Evolutionary conservation across 2,888 invertebrate genomes (phyloP), one percentile per base, ranked within the genome.

Genomic region (Laspeyria flexula): DNA sequence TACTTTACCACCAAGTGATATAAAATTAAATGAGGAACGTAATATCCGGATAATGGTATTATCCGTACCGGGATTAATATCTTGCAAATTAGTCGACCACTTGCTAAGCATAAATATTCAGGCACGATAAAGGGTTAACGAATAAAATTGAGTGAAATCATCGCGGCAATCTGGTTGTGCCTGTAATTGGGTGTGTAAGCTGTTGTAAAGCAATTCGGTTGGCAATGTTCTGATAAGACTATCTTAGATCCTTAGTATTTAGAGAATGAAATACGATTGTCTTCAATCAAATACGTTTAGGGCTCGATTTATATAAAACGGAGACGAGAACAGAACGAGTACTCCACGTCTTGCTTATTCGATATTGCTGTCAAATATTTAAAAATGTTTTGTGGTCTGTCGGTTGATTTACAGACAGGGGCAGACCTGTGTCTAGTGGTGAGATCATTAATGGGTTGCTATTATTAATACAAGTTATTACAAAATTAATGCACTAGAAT

Each of bases 51-150:
- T 60, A 69, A 71, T 64, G 60, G 65, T 51, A 59, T 73, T 69
- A 73, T 71, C 68, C 70, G 66, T 62, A 71, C 62, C 56, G 30
- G 70, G 67, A 72, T 77, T 74, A 66, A 71, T 67, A 61, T 58
- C 59, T 59, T 70, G 60, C 58, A 67, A 68, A 67, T 67, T 64
- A 67, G 46, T 39, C 21, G 52, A 46, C 68, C 56, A 55, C 64
- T 56, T 54, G 39, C 48, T 59, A 43, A 55, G 40, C 49, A 67
- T 69, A 71, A 69, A 69, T 69, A 69, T 69, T 67, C 68, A 64
- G 40, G 37, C 11, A 25, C 34, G 31, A 55, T 66, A 62, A 46
- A 49, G 55, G 61, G 55, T 51, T 55, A 38, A 46, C 46, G 37
- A 43, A 52, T 49, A 9, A 46, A 47, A 58, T 54, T 64, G 34